phyloP scores from a whole-genome alignment of 2,113 vertebrate species.

The Pseudolaguvia tuberculata region DNA sequence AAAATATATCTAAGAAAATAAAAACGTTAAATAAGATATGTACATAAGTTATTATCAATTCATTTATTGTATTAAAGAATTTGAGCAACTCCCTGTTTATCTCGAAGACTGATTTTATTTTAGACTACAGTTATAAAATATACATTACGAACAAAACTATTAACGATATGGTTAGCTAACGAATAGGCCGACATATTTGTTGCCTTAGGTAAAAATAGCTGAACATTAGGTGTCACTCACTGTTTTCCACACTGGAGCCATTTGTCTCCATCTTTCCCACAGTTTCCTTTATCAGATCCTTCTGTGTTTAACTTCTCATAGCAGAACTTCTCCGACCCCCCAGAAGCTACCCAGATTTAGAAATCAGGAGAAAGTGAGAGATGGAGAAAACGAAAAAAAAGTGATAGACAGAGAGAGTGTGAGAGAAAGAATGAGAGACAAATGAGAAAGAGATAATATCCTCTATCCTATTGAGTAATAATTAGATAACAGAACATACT shows the following conservation, averaged over 20 bases:
- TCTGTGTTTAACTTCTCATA: conserved; percentile 98
- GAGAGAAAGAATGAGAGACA: no score
- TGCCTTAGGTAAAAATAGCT: not conserved
- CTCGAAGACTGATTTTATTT: not conserved
- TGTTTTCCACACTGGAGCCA: conserved; percentile 98
- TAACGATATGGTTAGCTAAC: not conserved
- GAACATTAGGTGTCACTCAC: conserved; percentile 67
- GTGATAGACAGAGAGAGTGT: no score
- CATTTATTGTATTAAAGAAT: not conserved
- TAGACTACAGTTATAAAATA: not conserved
- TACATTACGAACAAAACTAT: not conserved
- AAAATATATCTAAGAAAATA: not conserved
- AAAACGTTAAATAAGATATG: not conserved
- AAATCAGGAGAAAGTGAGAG: not conserved
- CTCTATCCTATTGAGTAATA: no score
- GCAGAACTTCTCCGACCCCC: conserved; percentile 93
- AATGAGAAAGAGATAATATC: no score
- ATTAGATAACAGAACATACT: not conserved
- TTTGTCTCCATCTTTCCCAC: conserved; percentile 86
- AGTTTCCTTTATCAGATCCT: conserved; percentile 96
- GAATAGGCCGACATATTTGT: not conserved
- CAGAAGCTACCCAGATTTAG: conserved; percentile 72
- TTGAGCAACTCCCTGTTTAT: not conserved
- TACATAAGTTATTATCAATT: not conserved
- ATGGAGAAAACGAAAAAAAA: no score